Evolutionary conservation across 2,888 invertebrate genomes (phyloP), one percentile per base, ranked within the genome.

Genomic region (Leucoptera coffeella): DNA sequence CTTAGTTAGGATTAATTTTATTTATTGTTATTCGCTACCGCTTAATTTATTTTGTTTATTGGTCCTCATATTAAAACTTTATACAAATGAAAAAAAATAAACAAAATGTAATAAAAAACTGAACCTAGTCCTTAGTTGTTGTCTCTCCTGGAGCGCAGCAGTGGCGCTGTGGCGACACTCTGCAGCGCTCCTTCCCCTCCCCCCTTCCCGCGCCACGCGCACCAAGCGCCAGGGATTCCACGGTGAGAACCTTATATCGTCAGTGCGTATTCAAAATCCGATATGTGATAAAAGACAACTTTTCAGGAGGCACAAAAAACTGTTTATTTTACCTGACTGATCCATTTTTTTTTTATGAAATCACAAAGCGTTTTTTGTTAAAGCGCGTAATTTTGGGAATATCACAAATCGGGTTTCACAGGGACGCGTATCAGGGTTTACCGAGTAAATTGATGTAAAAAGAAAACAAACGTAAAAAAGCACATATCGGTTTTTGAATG

Each of bases 231-330:
- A 15, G 31, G 31, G n/a, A n/a, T 56, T 45, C 58, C 53, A 65
- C 60, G 67, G 67, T 69, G 69, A 69, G 69, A 64, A 56, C 57
- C 59, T n/a, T n/a, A n/a, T n/a, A n/a, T n/a, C n/a, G n/a, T n/a
- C n/a, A n/a, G n/a, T n/a, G n/a, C n/a, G n/a, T n/a, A n/a, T n/a
- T n/a, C n/a, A n/a, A n/a, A n/a, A n/a, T n/a, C n/a, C n/a, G n/a
- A n/a, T n/a, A n/a, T n/a, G n/a, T n/a, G n/a, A n/a, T n/a, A n/a
- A n/a, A n/a, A n/a, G n/a, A n/a, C n/a, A n/a, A n/a, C n/a, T n/a
- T n/a, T n/a, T n/a, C n/a, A n/a, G n/a, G n/a, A n/a, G n/a, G n/a
- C n/a, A n/a, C n/a, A n/a, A n/a, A n/a, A n/a, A n/a, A n/a, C n/a
- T n/a, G n/a, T n/a, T n/a, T n/a, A n/a, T n/a, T n/a, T n/a, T n/a